Evolutionary conservation across 2,113 vertebrate species (phyloP).

Genomic region (Lonchura striata): DNA sequence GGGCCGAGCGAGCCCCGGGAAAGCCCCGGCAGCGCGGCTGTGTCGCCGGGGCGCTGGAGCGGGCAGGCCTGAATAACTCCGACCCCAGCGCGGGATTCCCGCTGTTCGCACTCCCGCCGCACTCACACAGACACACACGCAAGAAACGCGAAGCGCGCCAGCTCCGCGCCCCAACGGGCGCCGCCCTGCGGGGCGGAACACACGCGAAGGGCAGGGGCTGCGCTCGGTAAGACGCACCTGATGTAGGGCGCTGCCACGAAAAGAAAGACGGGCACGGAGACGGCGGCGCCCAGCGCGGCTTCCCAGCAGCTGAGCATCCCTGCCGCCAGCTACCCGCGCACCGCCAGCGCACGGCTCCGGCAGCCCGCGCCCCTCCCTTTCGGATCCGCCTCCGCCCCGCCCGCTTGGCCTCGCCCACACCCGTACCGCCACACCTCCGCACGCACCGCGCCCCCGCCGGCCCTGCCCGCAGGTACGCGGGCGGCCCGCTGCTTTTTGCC

Average conservation of each 20-base stretch:
- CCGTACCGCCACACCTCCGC: accelerated
- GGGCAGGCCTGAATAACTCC: accelerated
- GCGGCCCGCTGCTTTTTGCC: accelerated
- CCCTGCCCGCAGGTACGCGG: accelerated
- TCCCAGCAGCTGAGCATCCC: conserved; percentile 59
- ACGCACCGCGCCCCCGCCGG: too few species aligned
- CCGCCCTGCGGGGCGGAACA: not conserved
- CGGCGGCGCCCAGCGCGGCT: conserved; percentile 53
- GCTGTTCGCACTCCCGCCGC: not conserved
- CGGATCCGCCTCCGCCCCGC: not conserved
- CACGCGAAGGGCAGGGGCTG: not conserved
- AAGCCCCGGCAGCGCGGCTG: too few species aligned
- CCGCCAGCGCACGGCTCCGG: not conserved
- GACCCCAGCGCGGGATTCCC: not conserved
- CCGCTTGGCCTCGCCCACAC: not conserved
- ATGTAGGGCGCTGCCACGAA: conserved; percentile 76
- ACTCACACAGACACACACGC: not conserved
- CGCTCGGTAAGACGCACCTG: conserved; percentile 73
- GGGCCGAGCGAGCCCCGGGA: not conserved
- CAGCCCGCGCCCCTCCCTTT: too few species aligned
- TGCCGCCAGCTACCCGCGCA: not conserved
- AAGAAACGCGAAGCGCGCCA: too few species aligned
- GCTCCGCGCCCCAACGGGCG: not conserved
- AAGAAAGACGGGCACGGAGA: conserved; percentile 72
- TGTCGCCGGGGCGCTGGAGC: not conserved